Evolutionary conservation across 2,113 vertebrate species (phyloP).

Genomic region (Peucedramus taeniatus): DNA sequence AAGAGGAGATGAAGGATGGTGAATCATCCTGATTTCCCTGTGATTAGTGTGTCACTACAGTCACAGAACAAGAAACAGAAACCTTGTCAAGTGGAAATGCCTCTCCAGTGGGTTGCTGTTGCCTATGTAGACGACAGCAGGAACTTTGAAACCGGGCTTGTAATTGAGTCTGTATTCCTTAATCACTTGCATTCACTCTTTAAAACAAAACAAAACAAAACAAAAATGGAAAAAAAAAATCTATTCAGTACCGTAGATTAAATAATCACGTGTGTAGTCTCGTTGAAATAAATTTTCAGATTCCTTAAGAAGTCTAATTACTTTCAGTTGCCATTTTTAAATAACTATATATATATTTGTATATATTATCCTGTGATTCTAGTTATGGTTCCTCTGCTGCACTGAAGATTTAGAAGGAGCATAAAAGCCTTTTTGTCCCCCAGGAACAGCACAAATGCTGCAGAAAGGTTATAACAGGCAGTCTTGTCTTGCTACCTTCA

Average conservation of each 20-base stretch:
- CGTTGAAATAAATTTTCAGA: slow-evolving; percentile 77
- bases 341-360: slow-evolving; percentile 82
- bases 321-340: slow-evolving; percentile 80
- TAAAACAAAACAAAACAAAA: slow-evolving; percentile 56
- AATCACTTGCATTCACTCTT: slow-evolving; percentile 74
- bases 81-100: slow-evolving; percentile 66
- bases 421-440: slow-evolving; percentile 75
- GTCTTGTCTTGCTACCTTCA: slow-evolving; percentile 81
- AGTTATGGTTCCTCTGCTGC: slow-evolving; percentile 79
- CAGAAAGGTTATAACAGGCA: slow-evolving; percentile 78
- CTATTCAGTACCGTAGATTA: slow-evolving; percentile 79
- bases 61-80: slow-evolving; percentile 64
- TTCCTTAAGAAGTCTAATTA: slow-evolving; percentile 80
- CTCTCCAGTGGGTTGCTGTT: slow-evolving; percentile 72
- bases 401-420: slow-evolving; percentile 77
- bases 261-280: slow-evolving; percentile 77
- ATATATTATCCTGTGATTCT: slow-evolving; percentile 83
- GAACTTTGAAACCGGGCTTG: slow-evolving; percentile 72
- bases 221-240: not conserved
- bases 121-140: slow-evolving; percentile 71
- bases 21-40: slow-evolving; percentile 72
- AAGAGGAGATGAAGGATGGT: slow-evolving; percentile 62
- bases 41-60: slow-evolving; percentile 73
- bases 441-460: slow-evolving; percentile 80
- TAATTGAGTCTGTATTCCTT: slow-evolving; percentile 69